Evolutionary conservation across 2,888 invertebrate species (phyloP), one percentile per base, ranked within the genome.

Genomic region (Zeuzera pyrina): DNA sequence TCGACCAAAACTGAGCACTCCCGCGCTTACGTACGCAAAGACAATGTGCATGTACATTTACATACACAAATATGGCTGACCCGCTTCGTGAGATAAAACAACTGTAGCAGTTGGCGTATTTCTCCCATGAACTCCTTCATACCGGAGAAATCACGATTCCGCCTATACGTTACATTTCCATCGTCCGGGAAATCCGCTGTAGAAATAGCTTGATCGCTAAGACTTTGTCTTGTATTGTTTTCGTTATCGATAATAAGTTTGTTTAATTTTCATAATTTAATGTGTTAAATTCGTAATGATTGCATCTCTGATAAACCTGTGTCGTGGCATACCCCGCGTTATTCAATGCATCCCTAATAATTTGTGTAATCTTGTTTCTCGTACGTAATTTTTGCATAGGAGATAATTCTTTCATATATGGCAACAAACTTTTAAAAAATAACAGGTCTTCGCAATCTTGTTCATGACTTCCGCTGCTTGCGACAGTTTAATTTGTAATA

Each of bases 281-380:
- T 15, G 44, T 41, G 40, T 46, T 49, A 45, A 45, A 47, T 10
- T 48, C 41, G 41, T 46, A 45, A 12, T 45, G 45, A 43, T 45
- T 45, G 14, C 42, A 49, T 14, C 49, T 42, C 45, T 38, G 42
- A 38, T 47, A 35, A 43, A 43, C n/a, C 43, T 46, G 42, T 5
- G 44, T 47, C 42, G 19, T 43, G 45, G 3, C 42, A n/a, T n/a
- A n/a, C n/a, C n/a, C n/a, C n/a, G n/a, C n/a, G 41, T 29, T 39
- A 44, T 44, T 48, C 44, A 47, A 45, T 47, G 45, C 46, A 30
- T 51, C 33, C 38, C 44, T 45, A 44, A 43, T 22, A 41, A 41
- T 41, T 47, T 49, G 28, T 37, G 41, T 51, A 44, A 49, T 49
- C 23, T 48, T 41, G 43, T 47, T 47, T 51, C 44, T 48, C 31